Percentiles rank a stretch among this genome's conserved stretches.
phyloP scores from a whole-genome alignment of 2,888 invertebrate genomes.

The Trisateles emortualis region DNA sequence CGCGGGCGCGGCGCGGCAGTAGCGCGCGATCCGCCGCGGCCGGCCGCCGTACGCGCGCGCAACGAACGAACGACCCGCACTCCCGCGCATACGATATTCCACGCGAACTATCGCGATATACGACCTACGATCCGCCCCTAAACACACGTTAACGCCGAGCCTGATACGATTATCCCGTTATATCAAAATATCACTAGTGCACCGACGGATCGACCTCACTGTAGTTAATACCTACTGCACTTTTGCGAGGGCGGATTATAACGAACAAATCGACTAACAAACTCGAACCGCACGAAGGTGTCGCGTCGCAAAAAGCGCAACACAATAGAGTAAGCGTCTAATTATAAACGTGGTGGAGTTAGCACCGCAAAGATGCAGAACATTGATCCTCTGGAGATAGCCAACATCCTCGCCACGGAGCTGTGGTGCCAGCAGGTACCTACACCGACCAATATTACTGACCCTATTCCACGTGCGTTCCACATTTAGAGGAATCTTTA shows the following conservation, averaged over 20 bases:
- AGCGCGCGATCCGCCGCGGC: conserved; percentile 86
- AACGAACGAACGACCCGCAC: conserved; percentile 87
- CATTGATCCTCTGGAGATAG: conserved; percentile 94
- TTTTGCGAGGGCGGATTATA: conserved; percentile 84
- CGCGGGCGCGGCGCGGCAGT: conserved; percentile 73
- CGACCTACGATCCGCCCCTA: conserved; percentile 71
- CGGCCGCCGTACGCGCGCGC: conserved; percentile 84
- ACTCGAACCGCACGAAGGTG: conserved; percentile 85
- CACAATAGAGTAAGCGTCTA: conserved; percentile 86
- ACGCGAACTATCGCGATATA: conserved; percentile 69
- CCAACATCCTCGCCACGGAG: conserved; percentile 94
- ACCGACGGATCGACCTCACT: conserved; percentile 66
- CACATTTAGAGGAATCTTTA: conserved; percentile 10
- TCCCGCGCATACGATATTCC: conserved; percentile 76
- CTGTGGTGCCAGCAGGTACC: conserved; percentile 95
- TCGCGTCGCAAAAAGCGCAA: conserved; percentile 86
- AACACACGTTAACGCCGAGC: conserved; percentile 43
- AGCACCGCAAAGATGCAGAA: conserved; percentile 78
- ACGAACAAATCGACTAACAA: conserved; percentile 85
- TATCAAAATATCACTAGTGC: conserved; percentile 45
- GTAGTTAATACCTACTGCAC: conserved; percentile 64
- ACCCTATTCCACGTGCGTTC: conserved; percentile 12
- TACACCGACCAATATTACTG: conserved; percentile 26
- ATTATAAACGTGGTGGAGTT: conserved; percentile 83
- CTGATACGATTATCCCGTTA: conserved; percentile 40